Percentiles rank a stretch among this genome's conserved stretches.
Evolutionary conservation across 2,888 invertebrate genomes (phyloP).

Genomic region (Epinotia demarniana): DNA sequence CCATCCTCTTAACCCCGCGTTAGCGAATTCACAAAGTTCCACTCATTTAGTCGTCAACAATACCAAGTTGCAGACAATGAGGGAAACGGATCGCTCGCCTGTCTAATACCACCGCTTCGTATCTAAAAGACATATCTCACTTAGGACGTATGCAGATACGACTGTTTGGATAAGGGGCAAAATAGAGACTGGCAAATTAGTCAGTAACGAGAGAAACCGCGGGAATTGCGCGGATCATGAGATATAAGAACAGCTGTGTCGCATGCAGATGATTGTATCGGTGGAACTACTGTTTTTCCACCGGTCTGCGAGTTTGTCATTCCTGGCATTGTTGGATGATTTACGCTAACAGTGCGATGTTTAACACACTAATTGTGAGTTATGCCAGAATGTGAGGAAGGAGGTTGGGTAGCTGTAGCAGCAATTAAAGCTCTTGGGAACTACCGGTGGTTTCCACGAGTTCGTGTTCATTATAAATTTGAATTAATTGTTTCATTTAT

Average conservation of each 20-base stretch:
- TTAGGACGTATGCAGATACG: neutral
- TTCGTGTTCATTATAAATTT: neutral
- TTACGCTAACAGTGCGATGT: conserved; percentile 3
- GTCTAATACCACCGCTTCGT: neutral
- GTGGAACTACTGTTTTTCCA: neutral
- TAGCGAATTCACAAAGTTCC: conserved; percentile 23
- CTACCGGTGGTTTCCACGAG: conserved; percentile 2
- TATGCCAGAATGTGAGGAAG: conserved; percentile 8
- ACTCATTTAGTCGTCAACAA: conserved; percentile 35
- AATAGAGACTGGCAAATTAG: conserved; percentile 29
- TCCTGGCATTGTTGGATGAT: conserved; percentile 7
- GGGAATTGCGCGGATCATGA: conserved; percentile 34
- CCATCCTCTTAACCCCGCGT: neutral
- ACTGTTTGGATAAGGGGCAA: neutral
- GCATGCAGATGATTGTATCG: conserved; percentile 23
- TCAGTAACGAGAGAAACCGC: conserved; percentile 39
- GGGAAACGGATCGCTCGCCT: conserved; percentile 29
- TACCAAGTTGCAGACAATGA: conserved; percentile 34
- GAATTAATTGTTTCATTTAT: neutral
- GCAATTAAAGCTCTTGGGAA: neutral
- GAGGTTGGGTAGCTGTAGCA: neutral
- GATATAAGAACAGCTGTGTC: neutral
- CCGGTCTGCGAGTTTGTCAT: no score
- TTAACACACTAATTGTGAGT: conserved; percentile 13
- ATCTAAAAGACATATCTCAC: neutral